A percentile compares a stretch with the other conserved stretches of the same genome.
Evolutionary conservation across 1,140 invertebrate genomes (phyloP).

Genomic region (Drosophila watanabei): DNA sequence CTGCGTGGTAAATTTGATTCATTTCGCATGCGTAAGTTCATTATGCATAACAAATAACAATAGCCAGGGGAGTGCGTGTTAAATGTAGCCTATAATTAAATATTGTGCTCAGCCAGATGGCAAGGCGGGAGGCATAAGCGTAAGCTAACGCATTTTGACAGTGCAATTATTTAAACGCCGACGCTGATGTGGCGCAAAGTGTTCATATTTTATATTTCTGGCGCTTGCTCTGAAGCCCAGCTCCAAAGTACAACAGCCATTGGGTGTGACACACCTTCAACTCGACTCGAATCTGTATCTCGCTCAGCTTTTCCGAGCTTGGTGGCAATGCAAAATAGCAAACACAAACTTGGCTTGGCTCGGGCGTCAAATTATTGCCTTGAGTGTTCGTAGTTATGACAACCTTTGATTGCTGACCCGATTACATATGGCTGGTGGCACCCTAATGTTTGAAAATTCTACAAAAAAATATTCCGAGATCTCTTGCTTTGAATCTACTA

Average conservation of each 20-base stretch:
- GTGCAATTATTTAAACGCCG: slow-evolving; percentile 63
- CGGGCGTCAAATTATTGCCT: slow-evolving; percentile 31
- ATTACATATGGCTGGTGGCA: slow-evolving; percentile 13
- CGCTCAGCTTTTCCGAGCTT: slow-evolving; percentile 2
- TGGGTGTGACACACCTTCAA: slow-evolving; percentile 42
- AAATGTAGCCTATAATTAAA: slow-evolving; percentile 78
- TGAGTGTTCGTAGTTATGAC: slow-evolving; percentile 22
- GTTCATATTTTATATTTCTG: slow-evolving; percentile 48
- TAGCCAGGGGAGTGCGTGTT: slow-evolving; percentile 52
- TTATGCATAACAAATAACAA: slow-evolving; percentile 66
- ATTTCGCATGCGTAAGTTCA: slow-evolving; percentile 72
- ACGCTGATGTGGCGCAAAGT: slow-evolving; percentile 37
- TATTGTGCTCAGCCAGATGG: slow-evolving; percentile 29
- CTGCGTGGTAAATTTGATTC: slow-evolving; percentile 72
- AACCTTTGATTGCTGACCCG: slow-evolving; percentile 48
- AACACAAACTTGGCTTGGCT: slow-evolving; percentile 23
- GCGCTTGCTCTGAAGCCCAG: slow-evolving; percentile 9
- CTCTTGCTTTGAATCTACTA: not conserved
- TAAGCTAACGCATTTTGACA: slow-evolving; percentile 62
- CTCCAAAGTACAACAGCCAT: slow-evolving; percentile 19
- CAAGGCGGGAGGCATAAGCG: not conserved
- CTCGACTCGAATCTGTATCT: slow-evolving; percentile 22
- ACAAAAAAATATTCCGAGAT: not conserved
- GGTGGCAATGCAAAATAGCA: slow-evolving; percentile 23
- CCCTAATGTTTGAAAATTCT: not conserved